phyloP scores from a whole-genome alignment of 1,140 invertebrate species.

The Drosophila biarmipes region DNA sequence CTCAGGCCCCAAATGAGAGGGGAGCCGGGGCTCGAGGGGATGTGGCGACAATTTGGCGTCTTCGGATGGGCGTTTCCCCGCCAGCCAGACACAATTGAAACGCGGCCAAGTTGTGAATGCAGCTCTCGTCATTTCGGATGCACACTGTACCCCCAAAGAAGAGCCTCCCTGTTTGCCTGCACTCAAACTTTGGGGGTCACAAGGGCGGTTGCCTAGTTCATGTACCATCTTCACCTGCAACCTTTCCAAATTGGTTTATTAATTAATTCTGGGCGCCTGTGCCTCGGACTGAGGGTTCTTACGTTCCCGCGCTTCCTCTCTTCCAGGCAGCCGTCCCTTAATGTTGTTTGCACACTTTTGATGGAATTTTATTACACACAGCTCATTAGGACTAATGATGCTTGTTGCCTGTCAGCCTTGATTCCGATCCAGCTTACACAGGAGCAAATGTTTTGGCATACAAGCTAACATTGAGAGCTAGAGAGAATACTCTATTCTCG shows the following conservation, averaged over 20 bases:
- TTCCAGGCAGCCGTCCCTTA: slow-evolving; percentile 18
- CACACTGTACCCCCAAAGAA: neutral
- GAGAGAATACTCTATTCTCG: too few relatives aligned
- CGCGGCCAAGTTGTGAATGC: slow-evolving; percentile 14
- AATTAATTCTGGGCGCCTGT: slow-evolving; percentile 46
- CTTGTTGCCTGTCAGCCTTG: slow-evolving; percentile 66
- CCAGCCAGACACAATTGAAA: slow-evolving; percentile 22
- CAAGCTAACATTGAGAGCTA: too few relatives aligned
- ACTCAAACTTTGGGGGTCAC: slow-evolving; percentile 4
- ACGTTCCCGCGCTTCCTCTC: neutral
- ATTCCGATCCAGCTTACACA: slow-evolving; percentile 22
- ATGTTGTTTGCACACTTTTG: slow-evolving; percentile 62
- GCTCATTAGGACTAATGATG: slow-evolving; percentile 80
- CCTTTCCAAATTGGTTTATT: slow-evolving; percentile 71
- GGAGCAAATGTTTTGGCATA: neutral
- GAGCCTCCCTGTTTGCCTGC: neutral
- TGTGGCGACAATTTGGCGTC: slow-evolving; percentile 48
- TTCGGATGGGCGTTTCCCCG: slow-evolving; percentile 8
- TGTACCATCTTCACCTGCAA: slow-evolving; percentile 3
- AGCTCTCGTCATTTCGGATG: slow-evolving; percentile 1
- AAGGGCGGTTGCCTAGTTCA: neutral
- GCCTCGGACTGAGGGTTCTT: slow-evolving; percentile 13
- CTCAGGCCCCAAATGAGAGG: neutral
- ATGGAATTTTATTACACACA: slow-evolving; percentile 76
- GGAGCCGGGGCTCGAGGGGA: neutral